Base-by-base conservation (phyloP, 1,140 invertebrate genomes). In the Lordiphosa stackelbergi region DNA sequence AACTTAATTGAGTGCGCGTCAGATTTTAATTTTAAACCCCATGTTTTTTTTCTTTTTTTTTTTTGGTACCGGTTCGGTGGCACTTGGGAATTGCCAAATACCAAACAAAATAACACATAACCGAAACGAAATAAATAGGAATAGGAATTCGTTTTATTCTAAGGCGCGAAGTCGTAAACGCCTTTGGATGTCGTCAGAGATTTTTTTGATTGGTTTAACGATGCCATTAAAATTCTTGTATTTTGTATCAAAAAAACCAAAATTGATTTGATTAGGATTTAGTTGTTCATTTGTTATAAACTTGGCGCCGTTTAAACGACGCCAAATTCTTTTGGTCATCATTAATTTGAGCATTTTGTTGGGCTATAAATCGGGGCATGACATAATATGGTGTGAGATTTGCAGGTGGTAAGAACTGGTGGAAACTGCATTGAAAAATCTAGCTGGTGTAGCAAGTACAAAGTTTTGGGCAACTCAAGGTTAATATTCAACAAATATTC, bases 1-100 rank as follows among this genome's bases (percentile, higher is more conserved):
- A 81, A 81, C 49, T 77, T 81, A 81, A 81, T 81, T 81, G 78
- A 81, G 71, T 81, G 72, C 77, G 72, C 72, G 77, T 81, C 72
- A 73, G 77, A 75, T 75, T 79, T 81, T 83, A 81, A 81, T 81
- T 81, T 81, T 81, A 75, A 81, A 62, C 77, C 69, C 46, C 57
- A 45, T 47, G 37, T 31, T 22, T 7, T 31, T 28, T 28, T 7
- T 28, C 7, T 7, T 7, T 24, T 24, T 24, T 5, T 5, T 28
- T 49, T 55, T 35, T 12, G n/a, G 38, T 41, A 47, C 48, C 46
- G 37, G 45, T 56, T 56, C 22, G 12, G 10, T 12, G 12, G 9
- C 28, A 11, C 11, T 22, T 52, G 13, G 16, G 13, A 52, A 37
- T 38, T 37, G 40, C 38, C 22, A 43, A 36, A 22, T n/a, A 31